Evolutionary conservation across 1,140 invertebrate genomes (phyloP), one percentile per base, ranked within the genome.

Genomic region (Lanistes nyassanus): DNA sequence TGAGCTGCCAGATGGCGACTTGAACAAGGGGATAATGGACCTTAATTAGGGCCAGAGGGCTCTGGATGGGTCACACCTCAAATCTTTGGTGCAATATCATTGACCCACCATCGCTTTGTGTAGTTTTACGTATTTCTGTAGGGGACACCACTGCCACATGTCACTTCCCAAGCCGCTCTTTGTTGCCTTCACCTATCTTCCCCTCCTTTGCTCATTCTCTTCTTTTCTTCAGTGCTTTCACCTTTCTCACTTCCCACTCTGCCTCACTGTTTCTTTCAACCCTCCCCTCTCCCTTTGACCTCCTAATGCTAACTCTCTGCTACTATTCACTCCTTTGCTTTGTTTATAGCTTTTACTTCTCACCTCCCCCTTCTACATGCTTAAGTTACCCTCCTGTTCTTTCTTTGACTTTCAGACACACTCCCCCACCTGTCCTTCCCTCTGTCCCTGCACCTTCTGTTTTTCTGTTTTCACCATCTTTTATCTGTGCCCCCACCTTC

Each of bases 191-290:
- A 23, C 31, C 58, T 60, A 23, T 60, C 7, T 60, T 6, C 31
- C 58, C 31, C 58, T 60, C 7, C 23, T 31, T 60, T 31, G n/a
- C 58, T 60, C 58, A 26, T 31, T 60, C 58, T 60, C 58, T 60
- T 31, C 31, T 31, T 62, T 31, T 60, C 58, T 60, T 31, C 23
- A 7, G 7, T 6, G n/a, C 23, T n/a, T 23, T n/a, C 23, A 9
- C 23, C 58, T 60, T 31, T 60, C 7, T 60, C 58, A 26, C 7
- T 60, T 6, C 31, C 7, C 31, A 26, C 7, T 60, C 7, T 60
- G n/a, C 23, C 58, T 60, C 58, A 26, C 58, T 60, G n/a, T 23
- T n/a, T 23, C 58, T 23, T 31, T 60, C 58, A 23, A 26, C 58
- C 23, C 58, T 23, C 23, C 58, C 23, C 58, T 23, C 58, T n/a